Percentiles rank a stretch among this genome's conserved stretches.
Conservation (phyloP, 2,797 vertebrate genomes). For the Falco berigora region DNA sequence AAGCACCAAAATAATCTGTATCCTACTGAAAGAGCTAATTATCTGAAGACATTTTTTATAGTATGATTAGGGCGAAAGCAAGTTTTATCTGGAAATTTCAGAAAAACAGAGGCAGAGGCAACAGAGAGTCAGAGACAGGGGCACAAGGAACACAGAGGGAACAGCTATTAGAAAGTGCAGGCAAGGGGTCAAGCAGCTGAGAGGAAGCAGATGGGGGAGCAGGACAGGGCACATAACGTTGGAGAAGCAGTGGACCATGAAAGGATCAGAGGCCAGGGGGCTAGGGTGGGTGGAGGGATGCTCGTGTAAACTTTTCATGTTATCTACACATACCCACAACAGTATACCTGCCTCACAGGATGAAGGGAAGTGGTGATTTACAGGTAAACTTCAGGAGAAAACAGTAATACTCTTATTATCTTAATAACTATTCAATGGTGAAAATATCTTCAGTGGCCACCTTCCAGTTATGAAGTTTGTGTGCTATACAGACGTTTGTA, state of each 20-base stretch:
- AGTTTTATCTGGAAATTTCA: background rate
- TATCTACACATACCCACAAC: background rate
- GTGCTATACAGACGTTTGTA: background rate
- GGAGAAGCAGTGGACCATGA: background rate
- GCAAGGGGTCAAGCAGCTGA: background rate
- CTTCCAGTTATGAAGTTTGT: background rate
- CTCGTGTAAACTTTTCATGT: background rate
- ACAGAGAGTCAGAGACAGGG: background rate
- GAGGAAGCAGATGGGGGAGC: background rate
- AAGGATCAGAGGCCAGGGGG: background rate
- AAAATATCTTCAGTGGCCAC: background rate
- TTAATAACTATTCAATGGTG: background rate
- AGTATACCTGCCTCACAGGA: background rate
- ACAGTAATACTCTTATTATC: background rate
- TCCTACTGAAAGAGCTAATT: background rate
- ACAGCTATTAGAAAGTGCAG: background rate
- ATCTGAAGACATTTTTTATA: background rate
- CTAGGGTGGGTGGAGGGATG: background rate
- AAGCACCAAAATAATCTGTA: background rate
- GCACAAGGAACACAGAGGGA: background rate
- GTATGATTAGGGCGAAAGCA: background rate
- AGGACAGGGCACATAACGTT: background rate
- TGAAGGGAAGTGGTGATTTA: background rate
- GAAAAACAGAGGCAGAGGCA: background rate
- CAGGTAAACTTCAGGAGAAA: background rate